These are phyloP conservation scores for Hemitrygon akajei DNA, from an alignment of 2,797 vertebrate genomes.

Conservation along the genomic window DNA sequence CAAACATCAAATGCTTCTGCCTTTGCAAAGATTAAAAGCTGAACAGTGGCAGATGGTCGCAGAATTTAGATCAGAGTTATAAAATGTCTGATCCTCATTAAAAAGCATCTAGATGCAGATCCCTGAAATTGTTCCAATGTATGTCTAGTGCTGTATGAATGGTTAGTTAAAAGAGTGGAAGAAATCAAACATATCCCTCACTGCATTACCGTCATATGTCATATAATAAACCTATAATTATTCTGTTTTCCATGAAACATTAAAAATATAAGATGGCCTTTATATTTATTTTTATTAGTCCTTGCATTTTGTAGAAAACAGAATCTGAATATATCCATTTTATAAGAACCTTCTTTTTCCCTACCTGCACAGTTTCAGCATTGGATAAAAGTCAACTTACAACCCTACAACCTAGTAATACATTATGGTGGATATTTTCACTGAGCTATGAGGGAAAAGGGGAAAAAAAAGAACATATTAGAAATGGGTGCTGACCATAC, in stretches of 20 bases:
- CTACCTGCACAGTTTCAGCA: too few relatives aligned
- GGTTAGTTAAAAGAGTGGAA: neutral
- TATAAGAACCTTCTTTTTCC: neutral
- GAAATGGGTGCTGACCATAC: neutral
- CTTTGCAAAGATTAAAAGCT: neutral
- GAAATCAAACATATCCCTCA: neutral
- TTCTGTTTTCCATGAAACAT: neutral
- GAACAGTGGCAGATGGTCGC: neutral
- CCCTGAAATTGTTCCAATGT: neutral
- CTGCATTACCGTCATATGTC: too few relatives aligned
- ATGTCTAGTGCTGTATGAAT: neutral
- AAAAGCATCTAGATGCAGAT: neutral
- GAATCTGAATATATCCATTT: neutral
- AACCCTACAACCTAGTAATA: neutral
- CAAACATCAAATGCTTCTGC: neutral
- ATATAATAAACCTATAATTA: neutral
- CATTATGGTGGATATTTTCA: neutral
- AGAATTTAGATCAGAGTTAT: constrained; percentile 8
- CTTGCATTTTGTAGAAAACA: neutral
- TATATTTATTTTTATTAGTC: neutral
- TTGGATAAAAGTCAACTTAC: neutral
- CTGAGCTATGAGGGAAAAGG: neutral
- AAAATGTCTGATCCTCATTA: constrained; percentile 12
- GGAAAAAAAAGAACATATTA: neutral
- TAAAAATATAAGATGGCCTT: neutral